Percentiles rank a stretch among this genome's conserved stretches.
These are phyloP conservation scores for Diplolepis rosae DNA, from an alignment of 2,888 invertebrate genomes.

Conservation along the genomic window DNA sequence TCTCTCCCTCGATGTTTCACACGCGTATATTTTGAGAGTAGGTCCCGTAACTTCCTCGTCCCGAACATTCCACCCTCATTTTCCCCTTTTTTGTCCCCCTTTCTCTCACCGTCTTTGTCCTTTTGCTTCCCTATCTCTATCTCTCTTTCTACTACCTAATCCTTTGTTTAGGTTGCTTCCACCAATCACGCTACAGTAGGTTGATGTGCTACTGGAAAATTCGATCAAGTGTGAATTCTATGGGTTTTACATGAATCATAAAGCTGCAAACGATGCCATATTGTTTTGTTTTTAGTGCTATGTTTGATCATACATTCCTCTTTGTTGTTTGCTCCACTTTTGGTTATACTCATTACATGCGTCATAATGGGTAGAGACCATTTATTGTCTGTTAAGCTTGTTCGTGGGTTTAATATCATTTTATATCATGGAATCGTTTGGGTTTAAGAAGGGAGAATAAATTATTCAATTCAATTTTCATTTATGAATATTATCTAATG, in stretches of 20 bases:
- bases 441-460: no score
- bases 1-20: slow-evolving; percentile 44
- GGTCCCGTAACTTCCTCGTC: slow-evolving; percentile 33
- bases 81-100: slow-evolving; percentile 39
- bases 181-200: no score
- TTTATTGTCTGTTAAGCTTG: no score
- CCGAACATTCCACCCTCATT: slow-evolving; percentile 41
- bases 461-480: no score
- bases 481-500: no score
- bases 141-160: not conserved
- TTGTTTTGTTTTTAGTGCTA: not conserved
- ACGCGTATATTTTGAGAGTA: slow-evolving; percentile 43
- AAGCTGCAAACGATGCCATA: not conserved
- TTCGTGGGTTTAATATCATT: no score
- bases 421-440: no score
- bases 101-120: slow-evolving; percentile 1
- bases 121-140: slow-evolving; percentile 32
- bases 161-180: not conserved
- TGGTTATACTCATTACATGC: no score
- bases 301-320: not conserved
- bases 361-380: no score
- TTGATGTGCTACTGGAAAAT: not conserved
- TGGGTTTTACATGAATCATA: not conserved
- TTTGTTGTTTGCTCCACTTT: not conserved
- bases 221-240: not conserved